Evolutionary conservation across 2,797 vertebrate genomes (phyloP), one percentile per base, ranked within the genome.

Genomic region (Iguana delicatissima): DNA sequence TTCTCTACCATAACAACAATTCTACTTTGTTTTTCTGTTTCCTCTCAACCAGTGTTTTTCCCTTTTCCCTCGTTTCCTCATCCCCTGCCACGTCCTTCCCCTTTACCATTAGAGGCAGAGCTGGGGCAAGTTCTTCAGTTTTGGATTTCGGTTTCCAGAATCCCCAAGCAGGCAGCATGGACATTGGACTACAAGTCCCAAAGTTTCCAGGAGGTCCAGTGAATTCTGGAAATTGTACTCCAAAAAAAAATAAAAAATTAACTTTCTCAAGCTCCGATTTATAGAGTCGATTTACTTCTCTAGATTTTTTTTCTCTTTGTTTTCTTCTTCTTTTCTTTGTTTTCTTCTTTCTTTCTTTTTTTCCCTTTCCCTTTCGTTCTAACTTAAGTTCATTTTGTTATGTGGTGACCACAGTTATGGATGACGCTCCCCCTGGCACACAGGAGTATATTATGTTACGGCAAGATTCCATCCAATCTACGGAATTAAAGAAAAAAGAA

Each of bases 381-480:
- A 99, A 99, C 98, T 98, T 97, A 96, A 98, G 97, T 99, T 99
- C 98, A 98, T 99, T 99, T 98, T 99, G 99, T 99, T 99, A 96
- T 98, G 98, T 98, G 98, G 98, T 97, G 97, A 98, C 98, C 97
- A 95, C 99, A 99, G 99, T 99, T 99, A 98, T 99, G 98, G 99
- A 99, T 99, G 99, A 99, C 97, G 98, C 98, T 97, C 98, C 97
- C 97, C 97, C 99, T 98, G 99, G 98, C 99, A 99, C 99, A 97
- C 99, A 99, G 98, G 99, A 99, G 98, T 99, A 99, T 98, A 99
- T 99, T 99, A 99, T 99, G 99, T 99, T 99, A 98, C 99, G 99
- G 97, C 99, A 99, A 99, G 99, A 99, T 98, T 99, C 99, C 98
- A 99, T 99, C 98, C 99, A 99, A 98, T 99, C 99, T 94, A 99